Evolutionary conservation across 2,888 invertebrate species (phyloP).

Genomic region (Heliconius cydno): DNA sequence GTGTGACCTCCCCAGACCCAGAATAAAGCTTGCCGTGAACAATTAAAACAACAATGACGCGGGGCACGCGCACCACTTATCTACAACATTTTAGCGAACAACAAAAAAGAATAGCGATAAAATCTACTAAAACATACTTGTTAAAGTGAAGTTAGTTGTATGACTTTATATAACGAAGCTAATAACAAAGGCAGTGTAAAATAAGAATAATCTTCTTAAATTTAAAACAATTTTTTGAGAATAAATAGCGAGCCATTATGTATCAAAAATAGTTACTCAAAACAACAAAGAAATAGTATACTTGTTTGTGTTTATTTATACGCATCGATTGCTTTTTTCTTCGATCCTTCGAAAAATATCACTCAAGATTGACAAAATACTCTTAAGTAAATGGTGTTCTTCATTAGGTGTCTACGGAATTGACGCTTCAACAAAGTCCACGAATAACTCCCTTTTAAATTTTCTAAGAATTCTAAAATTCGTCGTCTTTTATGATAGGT

Average conservation of each 20-base stretch:
- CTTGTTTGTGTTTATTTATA: slow-evolving; percentile 64
- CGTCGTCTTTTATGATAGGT: not conserved
- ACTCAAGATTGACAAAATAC: slow-evolving; percentile 62
- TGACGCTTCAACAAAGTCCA: not conserved
- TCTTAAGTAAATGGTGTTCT: slow-evolving; percentile 59
- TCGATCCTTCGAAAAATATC: slow-evolving; percentile 62
- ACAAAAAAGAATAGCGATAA: slow-evolving; percentile 18
- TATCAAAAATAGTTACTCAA: slow-evolving; percentile 52
- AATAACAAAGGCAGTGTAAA: not conserved
- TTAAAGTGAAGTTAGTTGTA: not conserved
- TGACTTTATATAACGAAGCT: not conserved
- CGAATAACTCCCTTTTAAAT: not conserved
- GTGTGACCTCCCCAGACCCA: slow-evolving; percentile 73
- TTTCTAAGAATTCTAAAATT: not conserved
- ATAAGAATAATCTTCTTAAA: not conserved
- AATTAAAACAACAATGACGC: slow-evolving; percentile 66
- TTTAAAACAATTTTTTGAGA: not conserved
- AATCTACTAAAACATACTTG: slow-evolving; percentile 1
- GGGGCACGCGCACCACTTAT: slow-evolving; percentile 52
- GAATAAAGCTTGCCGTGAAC: slow-evolving; percentile 70
- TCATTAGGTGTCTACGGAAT: not conserved
- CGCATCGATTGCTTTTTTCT: slow-evolving; percentile 67
- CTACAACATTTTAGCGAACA: slow-evolving; percentile 46
- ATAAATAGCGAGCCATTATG: not conserved
- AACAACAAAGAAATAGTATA: slow-evolving; percentile 58